Percentiles rank a stretch among this genome's conserved stretches.
phyloP scores from a whole-genome alignment of 1,140 invertebrate species.

The Ceratitis capitata region DNA sequence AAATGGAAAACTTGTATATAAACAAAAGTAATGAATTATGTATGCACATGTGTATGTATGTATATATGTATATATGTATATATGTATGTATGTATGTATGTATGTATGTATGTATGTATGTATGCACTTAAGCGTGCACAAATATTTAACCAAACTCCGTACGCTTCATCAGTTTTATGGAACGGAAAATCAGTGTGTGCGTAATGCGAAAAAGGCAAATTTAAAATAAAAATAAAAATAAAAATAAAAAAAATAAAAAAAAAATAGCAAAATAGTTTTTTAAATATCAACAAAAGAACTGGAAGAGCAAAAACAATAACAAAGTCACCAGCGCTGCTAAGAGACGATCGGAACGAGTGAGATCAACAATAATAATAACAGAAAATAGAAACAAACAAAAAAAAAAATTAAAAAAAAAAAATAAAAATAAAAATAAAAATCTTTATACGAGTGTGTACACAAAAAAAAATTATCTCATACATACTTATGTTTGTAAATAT shows the following conservation, averaged over 20 bases:
- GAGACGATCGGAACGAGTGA: background rate
- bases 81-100: background rate
- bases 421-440: too few relatives aligned
- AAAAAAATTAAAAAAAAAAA: too few relatives aligned
- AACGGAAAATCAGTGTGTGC: slow-evolving; percentile 6
- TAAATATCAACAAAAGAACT: slow-evolving; percentile 31
- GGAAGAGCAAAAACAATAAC: slow-evolving; percentile 15
- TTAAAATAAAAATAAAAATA: too few relatives aligned
- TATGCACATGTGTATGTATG: too few relatives aligned
- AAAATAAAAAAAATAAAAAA: slow-evolving; percentile 21
- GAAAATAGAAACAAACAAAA: too few relatives aligned
- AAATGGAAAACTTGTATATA: too few relatives aligned
- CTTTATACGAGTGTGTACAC: too few relatives aligned
- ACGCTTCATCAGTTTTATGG: slow-evolving; percentile 18
- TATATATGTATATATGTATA: background rate
- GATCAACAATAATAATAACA: slow-evolving; percentile 29
- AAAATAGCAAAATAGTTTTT: slow-evolving; percentile 12
- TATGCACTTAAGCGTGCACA: background rate
- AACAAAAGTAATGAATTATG: too few relatives aligned
- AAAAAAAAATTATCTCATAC: too few relatives aligned
- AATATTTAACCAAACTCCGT: background rate
- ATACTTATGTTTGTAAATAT: background rate
- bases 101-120: background rate
- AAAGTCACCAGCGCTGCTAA: background rate
- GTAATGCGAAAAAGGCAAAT: slow-evolving; percentile 15